Evolutionary conservation across 2,113 vertebrate species (phyloP).

Genomic region (Actenoides lindsayi): DNA sequence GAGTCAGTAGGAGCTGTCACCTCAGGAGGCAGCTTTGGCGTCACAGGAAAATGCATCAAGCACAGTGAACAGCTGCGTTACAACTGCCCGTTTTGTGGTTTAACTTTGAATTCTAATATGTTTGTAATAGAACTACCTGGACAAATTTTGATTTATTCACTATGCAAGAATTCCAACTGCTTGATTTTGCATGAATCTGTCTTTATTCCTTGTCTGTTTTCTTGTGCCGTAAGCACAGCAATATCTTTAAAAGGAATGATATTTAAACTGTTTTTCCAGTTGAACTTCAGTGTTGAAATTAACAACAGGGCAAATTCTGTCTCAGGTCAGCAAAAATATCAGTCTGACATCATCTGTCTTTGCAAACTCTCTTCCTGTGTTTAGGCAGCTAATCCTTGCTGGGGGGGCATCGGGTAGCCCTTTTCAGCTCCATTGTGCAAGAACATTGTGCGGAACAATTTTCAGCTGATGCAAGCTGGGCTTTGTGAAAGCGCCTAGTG

Average conservation of each 20-base stretch:
- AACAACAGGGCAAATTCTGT: background rate
- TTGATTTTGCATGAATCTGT: background rate
- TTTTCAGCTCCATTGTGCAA: background rate
- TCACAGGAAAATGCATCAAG: background rate
- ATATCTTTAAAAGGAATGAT: background rate
- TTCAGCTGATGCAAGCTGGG: background rate
- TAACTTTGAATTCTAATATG: background rate
- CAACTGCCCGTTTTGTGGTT: rapidly evolving
- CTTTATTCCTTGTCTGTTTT: background rate
- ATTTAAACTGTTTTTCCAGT: background rate
- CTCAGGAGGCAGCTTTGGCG: background rate
- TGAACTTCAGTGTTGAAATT: background rate
- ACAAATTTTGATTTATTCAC: background rate
- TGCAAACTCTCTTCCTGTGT: background rate
- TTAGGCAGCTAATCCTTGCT: background rate
- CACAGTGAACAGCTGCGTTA: rapidly evolving
- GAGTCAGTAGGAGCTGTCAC: too few species aligned
- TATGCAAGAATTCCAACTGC: background rate
- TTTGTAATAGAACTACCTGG: background rate
- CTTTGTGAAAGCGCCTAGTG: background rate
- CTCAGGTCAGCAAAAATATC: background rate
- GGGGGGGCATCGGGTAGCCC: background rate
- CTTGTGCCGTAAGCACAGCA: rapidly evolving
- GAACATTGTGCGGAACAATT: too few species aligned
- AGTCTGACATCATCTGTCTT: background rate